phyloP scores from a whole-genome alignment of 2,797 vertebrate species.

The Esox lucius region DNA sequence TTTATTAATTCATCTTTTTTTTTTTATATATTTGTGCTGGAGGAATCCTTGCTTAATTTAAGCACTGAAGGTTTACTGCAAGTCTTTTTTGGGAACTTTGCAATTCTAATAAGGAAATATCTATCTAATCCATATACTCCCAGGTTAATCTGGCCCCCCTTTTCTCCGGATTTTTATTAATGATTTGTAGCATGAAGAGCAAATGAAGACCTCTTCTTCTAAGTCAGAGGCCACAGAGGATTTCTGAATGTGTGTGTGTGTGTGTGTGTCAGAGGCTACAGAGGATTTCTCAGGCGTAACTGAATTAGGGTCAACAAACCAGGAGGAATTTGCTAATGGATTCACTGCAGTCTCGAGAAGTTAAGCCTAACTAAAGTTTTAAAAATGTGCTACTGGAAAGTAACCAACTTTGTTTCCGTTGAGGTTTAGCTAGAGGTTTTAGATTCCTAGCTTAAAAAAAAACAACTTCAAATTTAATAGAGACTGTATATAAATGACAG shows the following conservation, averaged over 20 bases:
- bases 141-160: slow-evolving; percentile 17
- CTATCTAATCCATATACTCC: slow-evolving; percentile 32
- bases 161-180: slow-evolving; percentile 28
- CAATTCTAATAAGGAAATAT: slow-evolving; percentile 32
- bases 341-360: slow-evolving; percentile 24
- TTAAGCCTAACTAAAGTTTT: slow-evolving; percentile 7
- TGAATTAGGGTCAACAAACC: slow-evolving; percentile 34
- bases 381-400: not conserved
- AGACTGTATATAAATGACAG: no score
- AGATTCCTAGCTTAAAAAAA: slow-evolving; percentile 22
- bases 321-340: slow-evolving; percentile 28
- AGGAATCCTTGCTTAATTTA: not conserved
- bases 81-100: slow-evolving; percentile 7
- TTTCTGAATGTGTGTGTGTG: not conserved
- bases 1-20: not conserved
- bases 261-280: slow-evolving; percentile 23
- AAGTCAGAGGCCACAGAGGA: slow-evolving; percentile 26
- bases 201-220: slow-evolving; percentile 43
- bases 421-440: not conserved
- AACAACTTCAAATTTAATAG: no score
- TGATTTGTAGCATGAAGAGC: slow-evolving; percentile 36
- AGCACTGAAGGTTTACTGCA: not conserved
- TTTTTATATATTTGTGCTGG: not conserved
- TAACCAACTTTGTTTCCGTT: not conserved
- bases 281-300: slow-evolving; percentile 29